phyloP scores from a whole-genome alignment of 2,797 vertebrate genomes.

The Falco naumanni region DNA sequence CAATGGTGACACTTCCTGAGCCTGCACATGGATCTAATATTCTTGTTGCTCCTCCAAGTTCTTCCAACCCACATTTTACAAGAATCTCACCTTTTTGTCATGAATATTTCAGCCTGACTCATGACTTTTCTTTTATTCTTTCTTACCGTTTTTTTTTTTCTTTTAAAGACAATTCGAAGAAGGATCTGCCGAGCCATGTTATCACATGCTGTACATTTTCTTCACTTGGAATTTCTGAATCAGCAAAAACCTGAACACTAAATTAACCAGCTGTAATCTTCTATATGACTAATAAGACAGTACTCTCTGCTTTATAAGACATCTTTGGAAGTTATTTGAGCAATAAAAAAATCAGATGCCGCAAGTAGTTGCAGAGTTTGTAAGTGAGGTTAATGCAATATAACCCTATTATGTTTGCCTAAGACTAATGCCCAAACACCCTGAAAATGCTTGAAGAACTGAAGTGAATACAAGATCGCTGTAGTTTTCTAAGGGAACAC shows the following conservation, averaged over 20 bases:
- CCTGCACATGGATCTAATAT: fast-evolving
- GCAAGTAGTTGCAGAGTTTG: background rate
- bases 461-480: background rate
- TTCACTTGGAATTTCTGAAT: background rate
- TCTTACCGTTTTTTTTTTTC: background rate
- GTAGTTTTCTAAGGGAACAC: conserved; percentile 20
- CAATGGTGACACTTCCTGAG: background rate
- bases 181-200: background rate
- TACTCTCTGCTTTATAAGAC: background rate
- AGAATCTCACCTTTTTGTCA: background rate
- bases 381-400: conserved; percentile 29
- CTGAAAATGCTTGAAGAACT: conserved; percentile 18
- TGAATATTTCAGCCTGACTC: background rate
- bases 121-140: background rate
- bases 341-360: background rate
- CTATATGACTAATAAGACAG: conserved; percentile 38
- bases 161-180: background rate
- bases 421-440: background rate
- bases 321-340: background rate
- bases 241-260: background rate
- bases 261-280: conserved; percentile 25
- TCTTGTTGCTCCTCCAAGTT: background rate
- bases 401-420: background rate
- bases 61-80: background rate
- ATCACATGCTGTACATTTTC: background rate